Evolutionary conservation across 2,113 vertebrate genomes (phyloP).

Genomic region (Rhizomys pruinosus): DNA sequence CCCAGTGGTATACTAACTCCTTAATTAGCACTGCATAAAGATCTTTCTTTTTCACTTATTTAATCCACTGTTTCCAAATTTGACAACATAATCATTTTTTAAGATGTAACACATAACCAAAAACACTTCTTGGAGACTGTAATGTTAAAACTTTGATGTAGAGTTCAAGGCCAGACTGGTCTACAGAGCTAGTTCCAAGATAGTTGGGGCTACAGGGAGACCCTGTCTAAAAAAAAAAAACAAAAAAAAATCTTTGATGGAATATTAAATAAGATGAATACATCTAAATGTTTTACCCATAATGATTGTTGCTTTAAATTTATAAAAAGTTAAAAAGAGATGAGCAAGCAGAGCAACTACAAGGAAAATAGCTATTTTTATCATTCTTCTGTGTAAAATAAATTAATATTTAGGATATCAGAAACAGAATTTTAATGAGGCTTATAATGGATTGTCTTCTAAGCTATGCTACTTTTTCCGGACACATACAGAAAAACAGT

Average conservation of each 20-base stretch:
- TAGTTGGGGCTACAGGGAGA: no score
- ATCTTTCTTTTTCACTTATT: constrained; percentile 35
- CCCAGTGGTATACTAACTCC: neutral
- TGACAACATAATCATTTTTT: constrained; percentile 50
- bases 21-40: constrained; percentile 41
- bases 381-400: constrained; percentile 15
- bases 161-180: no score
- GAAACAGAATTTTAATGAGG: constrained; percentile 19
- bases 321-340: constrained; percentile 50
- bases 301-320: constrained; percentile 52
- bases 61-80: constrained; percentile 41
- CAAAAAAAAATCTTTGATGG: constrained; percentile 12
- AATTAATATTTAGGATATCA: neutral
- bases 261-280: constrained; percentile 50
- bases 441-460: neutral
- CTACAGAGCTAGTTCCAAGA: no score
- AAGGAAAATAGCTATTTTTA: neutral
- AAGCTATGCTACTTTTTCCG: neutral
- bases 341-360: neutral
- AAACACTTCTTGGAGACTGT: constrained; percentile 28
- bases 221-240: no score
- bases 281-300: constrained; percentile 15
- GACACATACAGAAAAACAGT: neutral
- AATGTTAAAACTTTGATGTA: constrained; percentile 22
- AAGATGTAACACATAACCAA: neutral